Evolutionary conservation across 2,113 vertebrate genomes (phyloP).

Genomic region (Tetrao urogallus): DNA sequence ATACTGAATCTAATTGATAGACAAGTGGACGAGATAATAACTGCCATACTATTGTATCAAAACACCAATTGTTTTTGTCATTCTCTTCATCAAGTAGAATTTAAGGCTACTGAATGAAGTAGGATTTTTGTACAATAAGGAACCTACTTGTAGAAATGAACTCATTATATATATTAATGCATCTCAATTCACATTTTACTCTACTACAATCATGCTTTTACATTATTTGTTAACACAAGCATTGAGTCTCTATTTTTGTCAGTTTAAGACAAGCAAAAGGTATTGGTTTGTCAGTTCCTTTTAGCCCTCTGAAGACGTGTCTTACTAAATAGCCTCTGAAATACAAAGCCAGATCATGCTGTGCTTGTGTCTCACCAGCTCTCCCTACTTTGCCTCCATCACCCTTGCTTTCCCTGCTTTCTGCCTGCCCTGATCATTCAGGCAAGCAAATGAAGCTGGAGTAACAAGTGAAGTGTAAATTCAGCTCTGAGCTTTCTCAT

Average conservation of each 20-base stretch:
- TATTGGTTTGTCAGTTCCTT: neutral
- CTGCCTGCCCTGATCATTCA: neutral
- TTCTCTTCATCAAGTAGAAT: neutral
- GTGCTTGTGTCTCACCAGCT: neutral
- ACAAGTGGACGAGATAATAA: neutral
- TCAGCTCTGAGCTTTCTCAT: conserved; percentile 6
- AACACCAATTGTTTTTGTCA: neutral
- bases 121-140: neutral
- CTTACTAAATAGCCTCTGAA: neutral
- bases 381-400: neutral
- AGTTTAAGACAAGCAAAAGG: neutral
- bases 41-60: neutral
- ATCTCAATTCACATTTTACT: neutral
- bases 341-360: neutral
- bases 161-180: neutral
- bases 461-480: conserved; percentile 41
- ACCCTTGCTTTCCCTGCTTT: neutral
- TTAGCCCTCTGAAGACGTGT: neutral
- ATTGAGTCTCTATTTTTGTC: neutral
- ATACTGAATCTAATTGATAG: neutral
- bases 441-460: neutral
- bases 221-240: neutral
- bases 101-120: neutral
- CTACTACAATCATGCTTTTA: neutral
- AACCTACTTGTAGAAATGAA: neutral